Percentiles rank a stretch among this genome's conserved stretches.
Evolutionary conservation across 1,140 invertebrate genomes (phyloP).

Genomic region (Trissolcus basalis): DNA sequence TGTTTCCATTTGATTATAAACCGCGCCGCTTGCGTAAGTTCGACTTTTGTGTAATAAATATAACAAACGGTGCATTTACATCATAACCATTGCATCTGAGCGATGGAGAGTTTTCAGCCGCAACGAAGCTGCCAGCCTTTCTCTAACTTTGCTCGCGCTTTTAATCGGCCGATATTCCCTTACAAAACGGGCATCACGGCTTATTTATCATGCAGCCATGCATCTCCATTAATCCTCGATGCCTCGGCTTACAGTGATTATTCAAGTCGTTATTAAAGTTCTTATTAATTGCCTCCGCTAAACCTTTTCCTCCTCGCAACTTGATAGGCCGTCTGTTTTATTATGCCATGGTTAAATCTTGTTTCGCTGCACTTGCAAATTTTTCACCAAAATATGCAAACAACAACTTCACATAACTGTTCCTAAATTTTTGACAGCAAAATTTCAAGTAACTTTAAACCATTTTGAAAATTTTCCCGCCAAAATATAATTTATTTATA

Average conservation of each 20-base stretch:
- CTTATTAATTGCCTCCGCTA: conserved; percentile 45
- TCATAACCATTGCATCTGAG: conserved; percentile 38
- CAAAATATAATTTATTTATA: too few relatives aligned
- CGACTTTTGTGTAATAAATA: conserved; percentile 20
- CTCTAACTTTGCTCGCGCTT: conserved; percentile 26
- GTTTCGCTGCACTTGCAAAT: too few relatives aligned
- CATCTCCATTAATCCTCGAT: conserved; percentile 37
- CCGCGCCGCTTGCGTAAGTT: conserved; percentile 13
- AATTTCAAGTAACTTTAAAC: too few relatives aligned
- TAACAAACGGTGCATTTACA: conserved; percentile 27
- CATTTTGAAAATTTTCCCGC: too few relatives aligned
- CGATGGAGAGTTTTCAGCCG: conserved; percentile 42
- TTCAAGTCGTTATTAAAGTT: conserved; percentile 50
- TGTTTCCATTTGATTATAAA: neutral
- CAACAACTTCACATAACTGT: too few relatives aligned
- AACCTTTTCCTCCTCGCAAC: conserved; percentile 19
- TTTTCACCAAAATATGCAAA: too few relatives aligned
- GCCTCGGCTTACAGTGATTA: conserved; percentile 21
- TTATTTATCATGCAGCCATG: conserved; percentile 38
- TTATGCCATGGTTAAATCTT: too few relatives aligned
- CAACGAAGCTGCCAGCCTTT: conserved; percentile 55
- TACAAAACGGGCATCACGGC: conserved; percentile 15
- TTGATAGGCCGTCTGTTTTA: too few relatives aligned
- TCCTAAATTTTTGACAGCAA: too few relatives aligned
- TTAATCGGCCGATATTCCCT: conserved; percentile 23